Conservation (phyloP, 2,888 invertebrate species). For the Pristionchus maxplancki region DNA sequence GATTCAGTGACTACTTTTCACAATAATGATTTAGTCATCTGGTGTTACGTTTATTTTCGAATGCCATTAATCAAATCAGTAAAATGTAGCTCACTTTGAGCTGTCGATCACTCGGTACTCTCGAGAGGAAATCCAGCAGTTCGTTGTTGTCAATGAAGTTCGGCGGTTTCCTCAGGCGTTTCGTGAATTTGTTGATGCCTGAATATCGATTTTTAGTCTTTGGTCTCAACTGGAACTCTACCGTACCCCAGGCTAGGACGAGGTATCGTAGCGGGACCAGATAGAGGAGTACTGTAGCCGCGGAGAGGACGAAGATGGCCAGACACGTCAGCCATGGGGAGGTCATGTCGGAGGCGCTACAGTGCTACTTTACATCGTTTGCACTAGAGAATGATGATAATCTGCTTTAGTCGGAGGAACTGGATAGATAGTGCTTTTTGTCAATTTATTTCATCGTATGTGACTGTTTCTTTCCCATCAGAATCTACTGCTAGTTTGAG, state of each 20-base stretch:
- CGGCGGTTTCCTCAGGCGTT: conserved; percentile 93
- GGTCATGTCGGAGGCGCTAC: conserved; percentile 95
- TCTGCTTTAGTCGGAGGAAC: no score
- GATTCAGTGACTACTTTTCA: no score
- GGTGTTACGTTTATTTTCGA: no score
- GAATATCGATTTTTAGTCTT: conserved; percentile 31
- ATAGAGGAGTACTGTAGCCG: conserved; percentile 88
- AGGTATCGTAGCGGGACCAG: conserved; percentile 91
- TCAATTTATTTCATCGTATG: no score
- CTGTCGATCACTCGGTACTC: conserved; percentile 94
- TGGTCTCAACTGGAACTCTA: not conserved
- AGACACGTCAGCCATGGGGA: conserved; percentile 95
- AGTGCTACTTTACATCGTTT: no score
- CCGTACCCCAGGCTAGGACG: conserved; percentile 90
- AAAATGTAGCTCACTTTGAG: conserved; percentile 81
- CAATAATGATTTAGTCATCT: no score
- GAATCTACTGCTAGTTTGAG: no score
- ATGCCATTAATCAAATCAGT: no score
- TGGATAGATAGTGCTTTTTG: no score
- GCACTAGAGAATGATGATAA: no score
- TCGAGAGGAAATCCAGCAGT: conserved; percentile 91
- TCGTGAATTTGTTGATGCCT: conserved; percentile 92
- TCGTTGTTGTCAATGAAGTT: conserved; percentile 98
- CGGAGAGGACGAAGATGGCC: conserved; percentile 87
- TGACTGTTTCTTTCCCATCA: no score